phyloP scores from a whole-genome alignment of 1,140 invertebrate species.

The Campoletis sonorensis region DNA sequence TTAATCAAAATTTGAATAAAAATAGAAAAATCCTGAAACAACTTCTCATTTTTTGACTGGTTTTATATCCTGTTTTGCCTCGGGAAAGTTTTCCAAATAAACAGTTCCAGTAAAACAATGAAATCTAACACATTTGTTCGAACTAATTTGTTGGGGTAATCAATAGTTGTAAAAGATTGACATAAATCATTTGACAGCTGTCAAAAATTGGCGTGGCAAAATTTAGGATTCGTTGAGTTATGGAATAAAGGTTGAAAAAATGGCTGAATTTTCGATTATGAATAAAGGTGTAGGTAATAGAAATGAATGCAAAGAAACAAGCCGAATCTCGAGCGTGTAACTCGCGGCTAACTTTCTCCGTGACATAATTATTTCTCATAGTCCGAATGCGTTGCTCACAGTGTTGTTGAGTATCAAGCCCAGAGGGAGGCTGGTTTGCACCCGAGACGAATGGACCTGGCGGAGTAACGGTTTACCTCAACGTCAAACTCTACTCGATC shows the following conservation, averaged over 20 bases:
- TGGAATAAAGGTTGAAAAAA: too few species aligned
- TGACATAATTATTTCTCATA: slow-evolving; percentile 71
- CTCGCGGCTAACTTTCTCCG: slow-evolving; percentile 67
- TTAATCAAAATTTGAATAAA: slow-evolving; percentile 26
- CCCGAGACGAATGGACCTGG: slow-evolving; percentile 55
- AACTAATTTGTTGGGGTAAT: too few species aligned
- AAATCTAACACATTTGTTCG: too few species aligned
- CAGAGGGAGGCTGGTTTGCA: slow-evolving; percentile 50
- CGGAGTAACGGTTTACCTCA: slow-evolving; percentile 64
- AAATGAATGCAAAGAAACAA: slow-evolving; percentile 8
- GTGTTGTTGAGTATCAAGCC: neutral
- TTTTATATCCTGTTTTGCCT: too few species aligned
- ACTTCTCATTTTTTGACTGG: too few species aligned
- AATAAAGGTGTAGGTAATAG: slow-evolving; percentile 30
- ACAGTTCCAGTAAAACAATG: too few species aligned
- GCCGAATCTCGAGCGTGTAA: slow-evolving; percentile 15
- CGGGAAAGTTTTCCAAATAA: too few species aligned
- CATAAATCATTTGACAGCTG: too few species aligned
- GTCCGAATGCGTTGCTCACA: slow-evolving; percentile 35
- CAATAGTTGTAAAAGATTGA: too few species aligned
- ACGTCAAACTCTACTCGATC: slow-evolving; percentile 68
- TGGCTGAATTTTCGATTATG: neutral
- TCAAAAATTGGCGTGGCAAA: too few species aligned
- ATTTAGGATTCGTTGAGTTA: too few species aligned
- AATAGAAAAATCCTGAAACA: slow-evolving; percentile 22